Evolutionary conservation across 2,888 invertebrate genomes (phyloP), one percentile per base, ranked within the genome.

Genomic region (Parasteatoda lunata): DNA sequence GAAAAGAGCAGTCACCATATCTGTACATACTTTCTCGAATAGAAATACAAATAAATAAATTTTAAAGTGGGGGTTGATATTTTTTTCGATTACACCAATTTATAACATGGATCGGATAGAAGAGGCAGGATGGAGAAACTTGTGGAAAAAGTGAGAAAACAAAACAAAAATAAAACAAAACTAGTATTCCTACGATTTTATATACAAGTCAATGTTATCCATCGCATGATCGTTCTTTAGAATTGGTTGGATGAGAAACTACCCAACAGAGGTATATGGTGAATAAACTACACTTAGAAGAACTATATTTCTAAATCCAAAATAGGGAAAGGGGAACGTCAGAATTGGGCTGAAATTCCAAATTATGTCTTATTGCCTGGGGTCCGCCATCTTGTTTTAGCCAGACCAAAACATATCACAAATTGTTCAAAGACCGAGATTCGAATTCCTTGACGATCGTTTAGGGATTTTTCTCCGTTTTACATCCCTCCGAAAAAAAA

Each of bases 361-460:
- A 77, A 77, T 54, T 77, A 68, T 68, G 77, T 48, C 69, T 69
- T 66, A 54, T 68, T 54, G 66, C 49, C 72, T 51, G 51, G 9
- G 15, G 72, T 51, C 77, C 77, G 77, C 77, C 77, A 77, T 77
- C 77, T 77, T 77, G 77, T 69, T 77, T 77, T 68, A 30, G 69
- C 64, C 54, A 49, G 49, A 69, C 47, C 77, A 68, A 68, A 68
- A 68, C 66, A 68, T 45, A 68, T 68, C 66, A 8, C 66, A 45
- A 59, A 68, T 9, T 45, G 7, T 45, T 59, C n/a, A 3, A 3
- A 59, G 59, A 68, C 30, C 4, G 45, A 68, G 66, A 68, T 30
- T 15, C 66, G 9, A 15, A 15, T n/a, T 13, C n/a, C 59, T n/a
- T 59, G 59, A 59, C 9, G 59, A 59, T 5, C n/a, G 59, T 9